Evolutionary conservation across 2,888 invertebrate species (phyloP).

Genomic region (Morpho helenor): DNA sequence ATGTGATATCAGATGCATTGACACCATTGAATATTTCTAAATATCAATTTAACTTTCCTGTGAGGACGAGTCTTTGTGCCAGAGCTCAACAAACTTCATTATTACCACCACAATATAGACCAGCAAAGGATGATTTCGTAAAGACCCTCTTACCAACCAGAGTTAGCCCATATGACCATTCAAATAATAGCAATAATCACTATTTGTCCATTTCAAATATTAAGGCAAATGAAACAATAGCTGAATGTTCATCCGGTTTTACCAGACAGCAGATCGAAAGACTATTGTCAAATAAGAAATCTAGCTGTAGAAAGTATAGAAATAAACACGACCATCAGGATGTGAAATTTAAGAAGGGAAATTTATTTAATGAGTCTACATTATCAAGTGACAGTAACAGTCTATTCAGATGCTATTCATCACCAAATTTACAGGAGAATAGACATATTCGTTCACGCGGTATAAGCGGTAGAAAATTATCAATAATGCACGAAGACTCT

Average conservation of each 20-base stretch:
- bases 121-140: constrained; percentile 52
- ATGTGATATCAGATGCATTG: constrained; percentile 49
- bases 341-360: constrained; percentile 48
- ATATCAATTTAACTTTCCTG: constrained; percentile 55
- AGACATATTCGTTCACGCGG: constrained; percentile 39
- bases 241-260: constrained; percentile 58
- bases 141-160: constrained; percentile 49
- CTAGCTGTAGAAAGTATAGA: constrained; percentile 58
- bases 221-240: constrained; percentile 55
- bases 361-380: constrained; percentile 53
- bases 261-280: constrained; percentile 60
- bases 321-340: constrained; percentile 43
- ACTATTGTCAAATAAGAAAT: constrained; percentile 60
- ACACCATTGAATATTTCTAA: constrained; percentile 55
- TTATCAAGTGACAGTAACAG: constrained; percentile 43
- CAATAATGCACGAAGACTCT: constrained; percentile 58
- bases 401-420: constrained; percentile 57
- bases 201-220: constrained; percentile 51
- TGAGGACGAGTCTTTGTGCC: constrained; percentile 36
- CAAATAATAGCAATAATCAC: constrained; percentile 41
- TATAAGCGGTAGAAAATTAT: constrained; percentile 42
- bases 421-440: constrained; percentile 61
- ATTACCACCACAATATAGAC: constrained; percentile 41
- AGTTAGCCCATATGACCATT: constrained; percentile 41
- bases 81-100: constrained; percentile 43